A percentile compares a stretch with the other conserved stretches of the same genome.
These are phyloP conservation scores for Clamator glandarius DNA, from an alignment of 2,797 vertebrate genomes.

Conservation along the genomic window DNA sequence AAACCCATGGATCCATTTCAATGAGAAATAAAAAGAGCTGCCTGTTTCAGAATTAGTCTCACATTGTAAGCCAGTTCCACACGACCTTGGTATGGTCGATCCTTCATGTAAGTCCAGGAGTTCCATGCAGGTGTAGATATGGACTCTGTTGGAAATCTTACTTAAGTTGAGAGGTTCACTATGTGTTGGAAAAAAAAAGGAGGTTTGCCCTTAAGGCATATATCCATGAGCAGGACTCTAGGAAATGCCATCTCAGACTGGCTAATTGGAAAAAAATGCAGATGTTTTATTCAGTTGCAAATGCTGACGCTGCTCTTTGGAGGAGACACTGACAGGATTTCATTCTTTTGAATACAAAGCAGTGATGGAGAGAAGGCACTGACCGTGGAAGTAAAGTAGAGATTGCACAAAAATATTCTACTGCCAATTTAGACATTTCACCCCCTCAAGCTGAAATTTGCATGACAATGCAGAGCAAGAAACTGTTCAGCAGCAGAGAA, in stretches of 20 bases:
- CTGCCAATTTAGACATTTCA: background rate
- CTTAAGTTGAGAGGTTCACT: background rate
- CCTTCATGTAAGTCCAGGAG: background rate
- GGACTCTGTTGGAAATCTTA: background rate
- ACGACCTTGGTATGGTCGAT: background rate
- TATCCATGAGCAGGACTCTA: background rate
- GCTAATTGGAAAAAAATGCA: slow-evolving; percentile 12
- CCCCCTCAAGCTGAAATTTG: background rate
- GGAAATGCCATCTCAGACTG: background rate
- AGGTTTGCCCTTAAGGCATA: background rate
- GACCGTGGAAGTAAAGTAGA: background rate
- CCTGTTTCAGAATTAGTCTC: background rate
- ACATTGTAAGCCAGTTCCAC: background rate
- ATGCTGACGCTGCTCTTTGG: background rate
- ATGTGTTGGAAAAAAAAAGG: background rate
- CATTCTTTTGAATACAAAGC: background rate
- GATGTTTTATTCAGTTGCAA: slow-evolving; percentile 11
- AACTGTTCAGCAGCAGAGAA: background rate
- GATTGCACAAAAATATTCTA: background rate
- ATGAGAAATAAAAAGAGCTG: background rate
- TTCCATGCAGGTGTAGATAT: background rate
- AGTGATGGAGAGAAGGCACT: background rate
- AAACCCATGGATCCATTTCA: background rate
- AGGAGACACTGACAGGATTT: background rate
- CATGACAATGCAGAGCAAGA: background rate